phyloP scores from a whole-genome alignment of 2,888 invertebrate species.

The Pyrocoelia pectoralis region DNA sequence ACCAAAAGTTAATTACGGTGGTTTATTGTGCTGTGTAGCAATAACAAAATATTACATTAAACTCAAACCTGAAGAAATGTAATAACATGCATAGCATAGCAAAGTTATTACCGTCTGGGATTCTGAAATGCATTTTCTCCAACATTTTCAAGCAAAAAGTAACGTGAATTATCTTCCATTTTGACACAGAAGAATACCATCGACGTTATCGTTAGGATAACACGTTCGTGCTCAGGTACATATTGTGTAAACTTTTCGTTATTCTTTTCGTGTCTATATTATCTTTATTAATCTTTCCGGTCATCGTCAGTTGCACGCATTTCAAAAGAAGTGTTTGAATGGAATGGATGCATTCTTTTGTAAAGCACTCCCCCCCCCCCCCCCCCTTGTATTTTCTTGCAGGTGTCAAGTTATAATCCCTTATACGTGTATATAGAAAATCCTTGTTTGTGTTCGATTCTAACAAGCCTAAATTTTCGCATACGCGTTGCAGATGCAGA shows the following conservation, averaged over 20 bases:
- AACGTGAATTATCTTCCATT: conserved; percentile 2
- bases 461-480: not conserved
- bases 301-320: conserved; percentile 33
- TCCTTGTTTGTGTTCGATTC: too few relatives aligned
- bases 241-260: conserved; percentile 15
- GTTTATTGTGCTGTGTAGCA: too few relatives aligned
- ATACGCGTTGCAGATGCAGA: too few relatives aligned
- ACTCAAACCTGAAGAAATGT: not conserved
- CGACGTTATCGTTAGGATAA: conserved; percentile 1
- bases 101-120: not conserved
- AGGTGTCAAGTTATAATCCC: conserved; percentile 19
- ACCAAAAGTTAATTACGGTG: too few relatives aligned
- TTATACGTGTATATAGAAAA: not conserved
- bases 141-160: not conserved
- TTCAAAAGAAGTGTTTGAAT: conserved; percentile 29
- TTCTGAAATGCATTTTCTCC: not conserved
- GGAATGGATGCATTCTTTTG: conserved; percentile 35
- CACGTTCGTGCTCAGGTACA: conserved; percentile 21
- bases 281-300: conserved; percentile 37
- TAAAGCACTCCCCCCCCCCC: not conserved
- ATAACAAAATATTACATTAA: too few relatives aligned
- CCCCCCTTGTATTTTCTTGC: conserved; percentile 21
- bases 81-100: not conserved
- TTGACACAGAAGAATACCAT: not conserved
- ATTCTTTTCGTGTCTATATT: conserved; percentile 28